phyloP scores from a whole-genome alignment of 1,140 invertebrate species.

The Drosophila kepulauana region DNA sequence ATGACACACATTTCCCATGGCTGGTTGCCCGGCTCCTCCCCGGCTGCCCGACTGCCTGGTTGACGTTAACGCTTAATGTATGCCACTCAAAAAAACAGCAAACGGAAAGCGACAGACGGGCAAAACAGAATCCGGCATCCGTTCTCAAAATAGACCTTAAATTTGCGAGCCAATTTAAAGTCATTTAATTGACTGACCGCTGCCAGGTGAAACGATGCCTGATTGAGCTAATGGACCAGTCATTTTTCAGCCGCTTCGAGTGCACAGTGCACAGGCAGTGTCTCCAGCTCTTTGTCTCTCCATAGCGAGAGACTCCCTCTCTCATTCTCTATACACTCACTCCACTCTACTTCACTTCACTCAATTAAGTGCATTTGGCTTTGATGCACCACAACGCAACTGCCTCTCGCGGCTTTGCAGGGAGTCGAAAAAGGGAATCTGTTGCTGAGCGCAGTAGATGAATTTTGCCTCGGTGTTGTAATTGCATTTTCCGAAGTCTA shows the following conservation, averaged over 20 bases:
- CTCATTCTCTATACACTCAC: too few species aligned
- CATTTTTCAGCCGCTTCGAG: slow-evolving; percentile 27
- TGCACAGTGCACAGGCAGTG: slow-evolving; percentile 24
- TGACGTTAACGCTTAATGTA: slow-evolving; percentile 28
- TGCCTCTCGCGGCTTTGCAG: neutral
- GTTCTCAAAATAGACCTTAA: slow-evolving; percentile 23
- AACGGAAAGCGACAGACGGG: too few species aligned
- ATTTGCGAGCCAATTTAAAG: slow-evolving; percentile 27
- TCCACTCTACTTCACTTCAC: slow-evolving; percentile 19
- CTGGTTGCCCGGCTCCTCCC: neutral
- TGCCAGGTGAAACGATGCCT: slow-evolving; percentile 39
- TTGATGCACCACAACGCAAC: slow-evolving; percentile 46
- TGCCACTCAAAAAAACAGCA: slow-evolving; percentile 12
- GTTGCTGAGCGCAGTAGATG: neutral
- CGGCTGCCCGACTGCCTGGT: neutral
- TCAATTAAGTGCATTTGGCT: slow-evolving; percentile 73
- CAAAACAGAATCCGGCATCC: neutral
- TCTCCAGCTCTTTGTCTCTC: neutral
- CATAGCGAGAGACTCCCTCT: slow-evolving; percentile 14
- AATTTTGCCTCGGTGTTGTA: slow-evolving; percentile 5
- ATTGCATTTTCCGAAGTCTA: slow-evolving; percentile 30
- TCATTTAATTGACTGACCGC: slow-evolving; percentile 65
- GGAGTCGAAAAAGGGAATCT: neutral
- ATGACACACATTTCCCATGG: slow-evolving; percentile 67
- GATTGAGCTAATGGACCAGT: slow-evolving; percentile 70